A percentile compares a stretch with the other conserved stretches of the same genome.
These are phyloP conservation scores for Lasius platythorax DNA, from an alignment of 2,888 invertebrate genomes.

Conservation along the genomic window DNA sequence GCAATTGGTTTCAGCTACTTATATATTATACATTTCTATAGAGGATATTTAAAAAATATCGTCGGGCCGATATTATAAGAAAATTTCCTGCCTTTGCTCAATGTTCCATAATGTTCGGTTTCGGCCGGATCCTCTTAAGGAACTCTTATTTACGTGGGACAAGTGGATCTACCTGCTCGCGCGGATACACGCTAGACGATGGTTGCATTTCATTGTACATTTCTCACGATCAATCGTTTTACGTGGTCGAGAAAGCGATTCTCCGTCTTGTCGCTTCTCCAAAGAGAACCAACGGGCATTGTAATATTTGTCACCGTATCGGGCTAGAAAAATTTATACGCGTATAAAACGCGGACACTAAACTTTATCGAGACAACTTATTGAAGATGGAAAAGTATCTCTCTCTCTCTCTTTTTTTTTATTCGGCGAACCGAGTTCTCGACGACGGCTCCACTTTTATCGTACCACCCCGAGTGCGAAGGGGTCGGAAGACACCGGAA, in stretches of 20 bases:
- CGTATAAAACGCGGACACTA: conserved; percentile 22
- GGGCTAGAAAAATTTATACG: conserved; percentile 15
- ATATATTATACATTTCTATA: neutral
- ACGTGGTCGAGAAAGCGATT: conserved; percentile 48
- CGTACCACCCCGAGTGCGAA: conserved; percentile 21
- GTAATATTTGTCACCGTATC: conserved; percentile 28
- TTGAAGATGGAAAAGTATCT: conserved; percentile 28
- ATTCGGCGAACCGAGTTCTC: conserved; percentile 21
- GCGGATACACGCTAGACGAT: conserved; percentile 45
- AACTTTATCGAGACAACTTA: conserved; percentile 37
- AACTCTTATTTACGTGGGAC: conserved; percentile 47
- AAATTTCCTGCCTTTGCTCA: conserved; percentile 8
- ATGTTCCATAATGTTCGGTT: conserved; percentile 14
- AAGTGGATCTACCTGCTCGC: conserved; percentile 40
- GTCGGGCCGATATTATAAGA: neutral
- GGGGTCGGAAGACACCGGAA: conserved; percentile 30
- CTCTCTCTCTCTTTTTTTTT: neutral
- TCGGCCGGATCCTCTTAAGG: conserved; percentile 43
- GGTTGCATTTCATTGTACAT: conserved; percentile 50
- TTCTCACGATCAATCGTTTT: conserved; percentile 54
- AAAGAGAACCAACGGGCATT: conserved; percentile 10
- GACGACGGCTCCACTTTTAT: conserved; percentile 37
- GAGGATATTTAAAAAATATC: conserved; percentile 28
- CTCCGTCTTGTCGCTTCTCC: conserved; percentile 11
- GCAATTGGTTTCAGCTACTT: neutral